phyloP scores from a whole-genome alignment of 2,797 vertebrate species.

The Spondyliosoma cantharus region DNA sequence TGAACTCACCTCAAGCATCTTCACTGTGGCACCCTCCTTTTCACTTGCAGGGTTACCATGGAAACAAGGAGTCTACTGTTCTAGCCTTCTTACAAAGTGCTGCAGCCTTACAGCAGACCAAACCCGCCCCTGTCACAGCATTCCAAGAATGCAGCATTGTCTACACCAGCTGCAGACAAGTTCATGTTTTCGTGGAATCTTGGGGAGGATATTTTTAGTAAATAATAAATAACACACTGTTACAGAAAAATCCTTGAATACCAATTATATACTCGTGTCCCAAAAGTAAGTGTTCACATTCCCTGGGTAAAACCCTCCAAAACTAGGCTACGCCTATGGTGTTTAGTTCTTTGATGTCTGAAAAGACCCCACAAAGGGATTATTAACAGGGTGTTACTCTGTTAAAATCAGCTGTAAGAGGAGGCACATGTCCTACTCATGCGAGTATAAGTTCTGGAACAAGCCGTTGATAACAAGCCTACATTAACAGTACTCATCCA shows the following conservation, averaged over 20 bases:
- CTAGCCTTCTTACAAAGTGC: constrained; percentile 68
- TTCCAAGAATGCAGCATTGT: constrained; percentile 66
- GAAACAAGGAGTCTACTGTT: constrained; percentile 79
- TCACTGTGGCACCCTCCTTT: constrained; percentile 51
- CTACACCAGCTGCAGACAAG: constrained; percentile 38
- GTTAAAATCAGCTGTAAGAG: constrained; percentile 36
- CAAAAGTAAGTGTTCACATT: constrained; percentile 39
- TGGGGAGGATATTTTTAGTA: background rate
- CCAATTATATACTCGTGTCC: constrained; percentile 40
- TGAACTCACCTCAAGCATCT: constrained; percentile 73
- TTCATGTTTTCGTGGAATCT: constrained; percentile 39
- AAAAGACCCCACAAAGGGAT: constrained; percentile 45
- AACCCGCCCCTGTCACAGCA: constrained; percentile 58
- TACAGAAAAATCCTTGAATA: constrained; percentile 27
- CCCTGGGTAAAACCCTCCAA: constrained; percentile 33
- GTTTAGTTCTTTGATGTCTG: constrained; percentile 57
- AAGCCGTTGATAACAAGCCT: constrained; percentile 26
- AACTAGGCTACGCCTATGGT: constrained; percentile 45
- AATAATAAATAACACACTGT: constrained; percentile 18
- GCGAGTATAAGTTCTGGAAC: constrained; percentile 22
- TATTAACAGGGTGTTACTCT: constrained; percentile 44
- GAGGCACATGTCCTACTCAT: constrained; percentile 15
- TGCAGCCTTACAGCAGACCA: constrained; percentile 71
- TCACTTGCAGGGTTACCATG: constrained; percentile 75
- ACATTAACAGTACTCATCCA: constrained; percentile 2